A percentile compares a stretch with the other conserved stretches of the same genome.
Evolutionary conservation across 1,140 invertebrate species (phyloP).

Genomic region (Bilobella aurantiaca): DNA sequence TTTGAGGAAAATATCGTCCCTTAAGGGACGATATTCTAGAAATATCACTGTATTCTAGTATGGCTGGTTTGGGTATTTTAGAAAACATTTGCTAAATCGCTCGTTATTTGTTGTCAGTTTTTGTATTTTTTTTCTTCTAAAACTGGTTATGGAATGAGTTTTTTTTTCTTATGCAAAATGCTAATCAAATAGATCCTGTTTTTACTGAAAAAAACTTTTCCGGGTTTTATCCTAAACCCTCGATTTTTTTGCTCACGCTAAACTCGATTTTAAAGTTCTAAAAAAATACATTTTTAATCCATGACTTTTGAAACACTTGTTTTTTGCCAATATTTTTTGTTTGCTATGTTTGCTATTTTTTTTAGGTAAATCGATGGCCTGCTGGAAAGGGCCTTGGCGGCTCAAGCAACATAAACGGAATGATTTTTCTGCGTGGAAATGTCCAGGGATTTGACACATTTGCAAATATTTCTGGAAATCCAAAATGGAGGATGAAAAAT

Average conservation of each 20-base stretch:
- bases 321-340: not conserved
- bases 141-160: too few species aligned
- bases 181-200: too few species aligned
- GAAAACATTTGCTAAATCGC: too few species aligned
- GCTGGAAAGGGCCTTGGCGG: constrained; percentile 5
- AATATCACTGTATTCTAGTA: not conserved
- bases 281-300: not conserved
- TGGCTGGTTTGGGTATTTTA: too few species aligned
- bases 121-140: not conserved
- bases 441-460: constrained; percentile 33
- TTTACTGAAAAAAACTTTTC: too few species aligned
- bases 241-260: not conserved
- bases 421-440: constrained; percentile 47
- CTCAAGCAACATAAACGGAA: constrained; percentile 3
- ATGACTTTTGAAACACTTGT: not conserved
- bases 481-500: constrained; percentile 24
- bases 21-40: not conserved
- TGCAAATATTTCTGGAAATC: constrained; percentile 17
- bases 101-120: not conserved
- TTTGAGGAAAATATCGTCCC: not conserved
- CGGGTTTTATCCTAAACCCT: too few species aligned
- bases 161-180: too few species aligned
- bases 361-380: not conserved
- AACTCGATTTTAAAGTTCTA: too few species aligned
- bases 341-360: not conserved